Evolutionary conservation across 1,140 invertebrate genomes (phyloP), one percentile per base, ranked within the genome.

Genomic region (Macrosteles quadrilineatus): DNA sequence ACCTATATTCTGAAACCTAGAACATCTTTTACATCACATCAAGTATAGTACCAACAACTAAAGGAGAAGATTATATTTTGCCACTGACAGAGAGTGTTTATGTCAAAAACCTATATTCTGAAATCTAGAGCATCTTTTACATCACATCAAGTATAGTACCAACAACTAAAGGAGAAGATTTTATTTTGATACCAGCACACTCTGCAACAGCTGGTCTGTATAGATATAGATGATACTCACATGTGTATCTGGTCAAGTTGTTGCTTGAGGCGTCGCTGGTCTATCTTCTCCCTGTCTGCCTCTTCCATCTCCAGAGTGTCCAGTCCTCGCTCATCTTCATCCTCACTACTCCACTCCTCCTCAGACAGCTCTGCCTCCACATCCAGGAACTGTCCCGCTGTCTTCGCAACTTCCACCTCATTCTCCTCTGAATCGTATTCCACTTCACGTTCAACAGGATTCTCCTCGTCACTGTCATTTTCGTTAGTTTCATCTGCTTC

Each of bases 321-420:
- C 57, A 91, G 78, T 14, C 82, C 88, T 45, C 82, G 84, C 75
- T 94, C 92, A 74, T 93, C 90, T 78, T 94, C 91, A 73, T 92
- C 90, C 0, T 85, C 91, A 25, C 90, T 91, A 9, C 85, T 89
- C 84, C 86, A 90, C 72, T 94, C 92, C 43, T 90, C 91, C 76
- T 93, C 93, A 9, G 92, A 94, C 14, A 96, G 77, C 76, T 95
- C 93, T 0, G 94, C 94, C 81, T 96, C 94, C 43, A 88, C 84
- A 67, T 96, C 93, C 27, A 95, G 81, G 82, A 94, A 96, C 30
- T 90, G 88, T 57, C 80, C 79, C 79, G 29, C 84, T 81, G 55
- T 83, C 81, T 72, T 82, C 83, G 80, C 76, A 72, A 89, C 83
- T 81, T 91, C 90, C 73, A 89, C 83, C 81, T 91, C 90, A 80